These are phyloP conservation scores for Drosophila sproati DNA, from an alignment of 1,140 invertebrate species.

Conservation along the genomic window DNA sequence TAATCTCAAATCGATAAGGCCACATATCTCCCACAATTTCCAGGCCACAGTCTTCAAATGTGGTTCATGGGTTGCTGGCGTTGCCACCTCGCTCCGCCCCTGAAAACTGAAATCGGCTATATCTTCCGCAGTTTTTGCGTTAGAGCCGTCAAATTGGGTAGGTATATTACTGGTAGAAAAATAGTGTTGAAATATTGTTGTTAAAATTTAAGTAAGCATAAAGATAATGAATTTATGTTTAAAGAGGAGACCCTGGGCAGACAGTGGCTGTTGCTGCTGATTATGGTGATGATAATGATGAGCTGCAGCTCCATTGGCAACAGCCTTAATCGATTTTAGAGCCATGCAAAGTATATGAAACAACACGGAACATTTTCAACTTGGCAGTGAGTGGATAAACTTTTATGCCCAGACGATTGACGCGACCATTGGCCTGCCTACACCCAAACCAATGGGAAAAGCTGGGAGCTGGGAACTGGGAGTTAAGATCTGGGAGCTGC, in stretches of 20 bases:
- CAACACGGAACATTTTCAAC: conserved; percentile 22
- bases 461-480: neutral
- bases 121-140: too few species aligned
- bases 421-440: neutral
- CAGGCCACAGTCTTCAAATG: too few species aligned
- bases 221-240: too few species aligned
- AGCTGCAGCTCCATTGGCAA: conserved; percentile 8
- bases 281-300: conserved; percentile 1
- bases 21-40: too few species aligned
- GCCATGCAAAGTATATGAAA: conserved; percentile 2
- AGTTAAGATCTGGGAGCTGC: neutral
- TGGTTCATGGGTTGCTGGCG: too few species aligned
- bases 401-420: conserved; percentile 35
- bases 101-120: too few species aligned
- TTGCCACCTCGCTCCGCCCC: too few species aligned
- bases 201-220: neutral
- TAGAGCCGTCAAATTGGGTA: too few species aligned
- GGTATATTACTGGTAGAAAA: too few species aligned
- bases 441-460: neutral
- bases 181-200: neutral
- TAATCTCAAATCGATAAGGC: too few species aligned
- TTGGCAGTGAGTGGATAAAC: conserved; percentile 19
- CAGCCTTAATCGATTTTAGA: conserved; percentile 30
- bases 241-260: neutral
- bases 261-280: conserved; percentile 1